Conservation (phyloP, 1,140 invertebrate genomes). For the Bombus ignitus region DNA sequence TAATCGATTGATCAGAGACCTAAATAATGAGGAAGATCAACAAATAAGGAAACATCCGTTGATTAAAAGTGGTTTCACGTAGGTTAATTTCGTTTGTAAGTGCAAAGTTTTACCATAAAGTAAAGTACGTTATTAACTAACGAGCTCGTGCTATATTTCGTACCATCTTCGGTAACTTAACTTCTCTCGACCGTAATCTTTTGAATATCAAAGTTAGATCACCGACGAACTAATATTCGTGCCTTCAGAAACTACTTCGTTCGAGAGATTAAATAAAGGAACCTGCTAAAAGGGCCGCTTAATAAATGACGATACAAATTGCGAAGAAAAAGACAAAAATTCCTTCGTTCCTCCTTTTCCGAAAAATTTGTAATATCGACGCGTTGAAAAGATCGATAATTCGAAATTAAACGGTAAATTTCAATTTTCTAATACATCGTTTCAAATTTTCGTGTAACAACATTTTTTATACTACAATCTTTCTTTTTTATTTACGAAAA, state of each 20-base stretch:
- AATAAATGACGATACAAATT: too few relatives aligned
- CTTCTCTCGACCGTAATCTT: not conserved
- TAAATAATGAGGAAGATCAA: not conserved
- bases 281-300: too few relatives aligned
- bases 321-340: too few relatives aligned
- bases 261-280: not conserved
- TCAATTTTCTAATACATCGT: too few relatives aligned
- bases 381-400: too few relatives aligned
- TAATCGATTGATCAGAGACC: not conserved
- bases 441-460: too few relatives aligned
- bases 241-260: not conserved
- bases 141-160: not conserved
- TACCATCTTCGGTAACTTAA: not conserved
- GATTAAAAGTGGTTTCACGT: not conserved
- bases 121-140: not conserved
- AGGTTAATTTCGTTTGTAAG: not conserved
- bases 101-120: not conserved
- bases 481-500: too few relatives aligned
- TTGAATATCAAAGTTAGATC: not conserved
- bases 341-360: too few relatives aligned
- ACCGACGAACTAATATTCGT: not conserved
- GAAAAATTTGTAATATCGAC: too few relatives aligned
- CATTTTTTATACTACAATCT: too few relatives aligned
- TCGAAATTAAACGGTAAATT: too few relatives aligned
- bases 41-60: not conserved